Evolutionary conservation across 2,113 vertebrate genomes (phyloP).

Genomic region (Elephantulus edwardii): DNA sequence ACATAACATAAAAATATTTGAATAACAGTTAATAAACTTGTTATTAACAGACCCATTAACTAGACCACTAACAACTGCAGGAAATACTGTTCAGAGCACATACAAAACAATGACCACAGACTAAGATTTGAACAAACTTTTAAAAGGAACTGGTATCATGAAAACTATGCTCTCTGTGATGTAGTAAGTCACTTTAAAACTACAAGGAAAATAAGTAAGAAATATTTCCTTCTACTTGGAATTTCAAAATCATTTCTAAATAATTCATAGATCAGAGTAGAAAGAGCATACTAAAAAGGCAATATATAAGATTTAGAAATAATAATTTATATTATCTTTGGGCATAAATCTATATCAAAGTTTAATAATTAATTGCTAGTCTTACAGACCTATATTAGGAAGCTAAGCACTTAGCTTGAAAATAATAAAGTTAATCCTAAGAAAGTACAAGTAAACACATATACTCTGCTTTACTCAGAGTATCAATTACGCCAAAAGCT

Average conservation of each 20-base stretch:
- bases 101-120: background rate
- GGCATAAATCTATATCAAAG: background rate
- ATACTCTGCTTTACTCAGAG: background rate
- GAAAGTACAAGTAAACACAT: background rate
- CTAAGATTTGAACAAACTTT: background rate
- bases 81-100: background rate
- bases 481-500: background rate
- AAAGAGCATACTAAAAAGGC: background rate
- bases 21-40: slow-evolving; percentile 2
- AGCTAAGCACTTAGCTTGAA: background rate
- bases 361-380: background rate
- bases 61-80: background rate
- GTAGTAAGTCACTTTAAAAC: slow-evolving; percentile 24
- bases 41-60: no score
- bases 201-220: slow-evolving; percentile 22
- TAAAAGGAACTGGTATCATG: background rate
- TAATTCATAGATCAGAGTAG: background rate
- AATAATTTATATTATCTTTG: background rate
- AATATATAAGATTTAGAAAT: background rate
- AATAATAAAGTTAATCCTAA: background rate
- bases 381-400: background rate
- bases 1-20: background rate
- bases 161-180: background rate
- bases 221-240: background rate
- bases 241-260: slow-evolving; percentile 24